Conservation (phyloP, 2,888 invertebrate genomes). For the Cryptocephalus primarius region DNA sequence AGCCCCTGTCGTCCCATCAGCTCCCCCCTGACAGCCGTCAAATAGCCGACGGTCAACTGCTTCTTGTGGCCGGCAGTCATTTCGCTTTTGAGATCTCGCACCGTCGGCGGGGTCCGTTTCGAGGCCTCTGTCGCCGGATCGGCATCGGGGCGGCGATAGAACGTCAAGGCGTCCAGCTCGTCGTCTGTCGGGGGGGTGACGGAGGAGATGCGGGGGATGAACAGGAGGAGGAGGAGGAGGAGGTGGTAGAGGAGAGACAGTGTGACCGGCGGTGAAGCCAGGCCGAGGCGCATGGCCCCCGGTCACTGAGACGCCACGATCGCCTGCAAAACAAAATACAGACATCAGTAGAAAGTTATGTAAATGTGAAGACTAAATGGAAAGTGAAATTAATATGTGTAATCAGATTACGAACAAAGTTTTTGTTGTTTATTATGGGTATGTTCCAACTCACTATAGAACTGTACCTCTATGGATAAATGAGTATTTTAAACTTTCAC, state of each 20-base stretch:
- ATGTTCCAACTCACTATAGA: too few relatives aligned
- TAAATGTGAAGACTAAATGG: too few relatives aligned
- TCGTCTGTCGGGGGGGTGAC: neutral
- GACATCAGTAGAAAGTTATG: neutral
- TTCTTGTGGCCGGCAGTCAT: constrained; percentile 42
- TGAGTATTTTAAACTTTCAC: too few relatives aligned
- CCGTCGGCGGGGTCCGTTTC: constrained; percentile 13
- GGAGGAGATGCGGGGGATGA: neutral
- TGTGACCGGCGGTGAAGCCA: constrained; percentile 40
- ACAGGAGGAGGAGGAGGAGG: constrained; percentile 2
- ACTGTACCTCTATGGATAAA: too few relatives aligned
- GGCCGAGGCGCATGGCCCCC: constrained; percentile 51
- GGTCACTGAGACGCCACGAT: constrained; percentile 34
- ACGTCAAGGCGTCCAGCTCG: constrained; percentile 4
- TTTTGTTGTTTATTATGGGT: too few relatives aligned
- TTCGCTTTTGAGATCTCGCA: constrained; percentile 38
- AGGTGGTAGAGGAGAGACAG: constrained; percentile 28
- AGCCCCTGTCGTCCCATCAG: constrained; percentile 73
- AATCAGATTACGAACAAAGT: too few relatives aligned
- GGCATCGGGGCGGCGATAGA: too few relatives aligned
- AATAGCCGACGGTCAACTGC: constrained; percentile 70
- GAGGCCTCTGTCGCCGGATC: too few relatives aligned
- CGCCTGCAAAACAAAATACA: constrained; percentile 21
- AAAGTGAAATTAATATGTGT: too few relatives aligned
- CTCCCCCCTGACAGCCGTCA: constrained; percentile 64